Evolutionary conservation across 1,140 invertebrate species (phyloP).

Genomic region (Heliconius nattereri): DNA sequence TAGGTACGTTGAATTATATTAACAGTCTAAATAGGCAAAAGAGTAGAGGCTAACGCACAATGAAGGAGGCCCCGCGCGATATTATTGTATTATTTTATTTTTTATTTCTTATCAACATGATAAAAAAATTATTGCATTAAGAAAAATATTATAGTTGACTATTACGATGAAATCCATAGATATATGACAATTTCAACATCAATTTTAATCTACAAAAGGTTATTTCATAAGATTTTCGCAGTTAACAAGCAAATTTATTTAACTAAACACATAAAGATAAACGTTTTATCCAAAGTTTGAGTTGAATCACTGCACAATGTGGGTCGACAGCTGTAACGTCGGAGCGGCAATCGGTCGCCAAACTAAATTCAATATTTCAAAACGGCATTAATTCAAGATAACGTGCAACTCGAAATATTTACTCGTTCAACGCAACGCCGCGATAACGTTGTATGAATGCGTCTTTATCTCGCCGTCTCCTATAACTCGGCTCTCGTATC

Average conservation of each 20-base stretch:
- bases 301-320: constrained; percentile 55
- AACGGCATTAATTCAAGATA: constrained; percentile 72
- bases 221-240: neutral
- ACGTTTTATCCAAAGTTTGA: constrained; percentile 20
- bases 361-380: constrained; percentile 70
- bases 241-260: constrained; percentile 12
- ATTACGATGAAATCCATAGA: neutral
- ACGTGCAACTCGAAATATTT: constrained; percentile 76
- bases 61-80: neutral
- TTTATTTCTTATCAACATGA: neutral
- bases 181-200: neutral
- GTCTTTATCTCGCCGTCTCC: constrained; percentile 70
- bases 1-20: constrained; percentile 15
- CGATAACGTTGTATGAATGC: constrained; percentile 73
- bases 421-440: constrained; percentile 59
- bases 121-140: neutral
- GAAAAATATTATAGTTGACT: neutral
- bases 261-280: constrained; percentile 25
- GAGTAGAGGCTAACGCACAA: constrained; percentile 9
- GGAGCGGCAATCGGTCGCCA: constrained; percentile 50
- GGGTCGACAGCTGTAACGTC: constrained; percentile 53
- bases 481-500: constrained; percentile 44
- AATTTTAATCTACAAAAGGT: neutral
- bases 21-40: neutral
- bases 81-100: neutral